Base-by-base conservation (phyloP, 2,797 vertebrate genomes). In the Capromys pilorides region DNA sequence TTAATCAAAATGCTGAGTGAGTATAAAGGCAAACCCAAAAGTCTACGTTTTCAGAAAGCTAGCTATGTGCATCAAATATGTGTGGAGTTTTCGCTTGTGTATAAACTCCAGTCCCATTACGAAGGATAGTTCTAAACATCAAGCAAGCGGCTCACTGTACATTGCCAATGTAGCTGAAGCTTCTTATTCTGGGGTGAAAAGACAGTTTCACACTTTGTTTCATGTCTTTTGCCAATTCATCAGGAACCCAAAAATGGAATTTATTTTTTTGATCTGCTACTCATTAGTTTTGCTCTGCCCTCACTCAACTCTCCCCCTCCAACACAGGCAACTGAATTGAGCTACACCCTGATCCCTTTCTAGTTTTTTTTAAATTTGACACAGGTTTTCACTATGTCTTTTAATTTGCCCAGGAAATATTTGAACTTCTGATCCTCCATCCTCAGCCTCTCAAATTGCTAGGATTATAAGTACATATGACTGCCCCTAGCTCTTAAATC, bases 11-110 rank as follows among this genome's bases (percentile, higher is more conserved):
- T 71, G 14, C 11, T 69, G 36, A 2, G 39, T 66, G 82, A 85
- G 75, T 57, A 11, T 85, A 71, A 95, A 94, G 78, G 79, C 66
- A 78, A 90, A n/a, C 11, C 41, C 28, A 67, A 61, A 81, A 88
- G 26, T 9, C 49, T 33, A 26, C 13, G 10, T 33, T 91, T 93
- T 0, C 21, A 69, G 81, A 93, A 93, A 94, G 18, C 81, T 59
- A 66, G 18, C 45, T 31, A 61, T 73, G 31, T 49, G 31, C 94
- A 41, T 64, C 21, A 78, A 93, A 93, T 22, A 77, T 66, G 87
- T 69, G 61, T 78, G 45, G 67, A 28, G 77, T 66, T 28, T 3
- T 16, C 28, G 39, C 64, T 91, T 75, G 5, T n/a, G 8, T 61
- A 28, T 80, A 83, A 78, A 66, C 24, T 54, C 26, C 24, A 71